phyloP scores from a whole-genome alignment of 2,888 invertebrate species.

The Idaea biselata region DNA sequence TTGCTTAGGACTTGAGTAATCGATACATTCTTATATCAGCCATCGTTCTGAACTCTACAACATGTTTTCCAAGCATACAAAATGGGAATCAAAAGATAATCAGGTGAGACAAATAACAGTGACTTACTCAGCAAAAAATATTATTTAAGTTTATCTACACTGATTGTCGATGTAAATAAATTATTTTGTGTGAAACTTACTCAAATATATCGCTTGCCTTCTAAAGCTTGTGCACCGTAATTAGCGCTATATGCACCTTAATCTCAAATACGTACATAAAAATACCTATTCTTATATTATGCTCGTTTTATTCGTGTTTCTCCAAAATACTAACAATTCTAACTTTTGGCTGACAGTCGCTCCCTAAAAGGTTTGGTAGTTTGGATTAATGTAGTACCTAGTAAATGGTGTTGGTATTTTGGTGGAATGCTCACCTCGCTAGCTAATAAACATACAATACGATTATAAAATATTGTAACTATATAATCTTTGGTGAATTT shows the following conservation, averaged over 20 bases:
- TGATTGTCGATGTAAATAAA: neutral
- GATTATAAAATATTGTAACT: neutral
- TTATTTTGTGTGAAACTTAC: conserved; percentile 39
- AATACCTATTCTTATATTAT: conserved; percentile 7
- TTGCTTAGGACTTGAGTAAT: conserved; percentile 45
- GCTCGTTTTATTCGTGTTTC: conserved; percentile 47
- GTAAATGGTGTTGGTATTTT: conserved; percentile 79
- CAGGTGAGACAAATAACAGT: conserved; percentile 61
- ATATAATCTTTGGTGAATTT: neutral
- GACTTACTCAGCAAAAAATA: conserved; percentile 23
- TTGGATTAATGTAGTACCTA: conserved; percentile 45
- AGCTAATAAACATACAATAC: conserved; percentile 60
- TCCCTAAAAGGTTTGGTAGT: conserved; percentile 57
- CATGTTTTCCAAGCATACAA: conserved; percentile 76
- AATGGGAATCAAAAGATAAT: conserved; percentile 61
- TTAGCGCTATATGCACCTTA: conserved; percentile 51
- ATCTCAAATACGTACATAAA: conserved; percentile 28
- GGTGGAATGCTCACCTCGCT: conserved; percentile 65
- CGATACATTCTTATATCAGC: conserved; percentile 56
- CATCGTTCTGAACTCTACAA: conserved; percentile 57
- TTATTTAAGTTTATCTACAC: conserved; percentile 12
- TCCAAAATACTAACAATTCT: conserved; percentile 79
- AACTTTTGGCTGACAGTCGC: conserved; percentile 48
- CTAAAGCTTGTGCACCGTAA: conserved; percentile 62
- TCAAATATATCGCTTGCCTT: conserved; percentile 58